Evolutionary conservation across 1,140 invertebrate genomes (phyloP), one percentile per base, ranked within the genome.

Genomic region (Pemphigus obesinymphae): DNA sequence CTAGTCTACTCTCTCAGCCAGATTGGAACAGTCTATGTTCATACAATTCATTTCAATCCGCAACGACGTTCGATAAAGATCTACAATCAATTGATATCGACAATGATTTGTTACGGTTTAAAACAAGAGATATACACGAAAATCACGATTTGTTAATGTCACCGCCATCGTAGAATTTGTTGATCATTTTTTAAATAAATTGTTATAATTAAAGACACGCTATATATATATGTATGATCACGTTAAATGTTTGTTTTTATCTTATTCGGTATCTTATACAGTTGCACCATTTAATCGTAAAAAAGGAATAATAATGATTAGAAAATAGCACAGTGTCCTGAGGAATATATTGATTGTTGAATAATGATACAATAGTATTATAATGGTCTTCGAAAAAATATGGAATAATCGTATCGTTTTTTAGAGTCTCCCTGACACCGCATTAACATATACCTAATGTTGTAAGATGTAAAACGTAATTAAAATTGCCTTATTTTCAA

Each of bases 71-170:
- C 7, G 76, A 80, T 61, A 80, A 80, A n/a, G 76, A 80, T 58
- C 48, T 80, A 48, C 76, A 80, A 80, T 11, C 76, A 43, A 80
- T 80, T 29, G 76, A 80, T 2, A 80, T 80, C 23, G 76, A 80
- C 37, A 80, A 29, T 63, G 76, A 80, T 80, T 31, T 80, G 17
- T 55, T 80, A 63, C 31, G 76, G 55, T 80, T 80, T 10, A 80
- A 80, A 80, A 43, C 76, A 29, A 80, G 76, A 80, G 73, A 78
- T 15, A 3, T 63, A 23, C 50, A 80, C n/a, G 76, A 80, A 80
- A 61, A 63, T 43, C n/a, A n/a, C n/a, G 76, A 80, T 43, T 43
- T 80, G 53, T 55, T 80, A 11, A 80, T 80, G 76, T 40, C 53
- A 2, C 76, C 76, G 23, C 76, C 76, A 29, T 80, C 55, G n/a